phyloP scores from a whole-genome alignment of 2,113 vertebrate genomes.

The Marcusenius ussheri region DNA sequence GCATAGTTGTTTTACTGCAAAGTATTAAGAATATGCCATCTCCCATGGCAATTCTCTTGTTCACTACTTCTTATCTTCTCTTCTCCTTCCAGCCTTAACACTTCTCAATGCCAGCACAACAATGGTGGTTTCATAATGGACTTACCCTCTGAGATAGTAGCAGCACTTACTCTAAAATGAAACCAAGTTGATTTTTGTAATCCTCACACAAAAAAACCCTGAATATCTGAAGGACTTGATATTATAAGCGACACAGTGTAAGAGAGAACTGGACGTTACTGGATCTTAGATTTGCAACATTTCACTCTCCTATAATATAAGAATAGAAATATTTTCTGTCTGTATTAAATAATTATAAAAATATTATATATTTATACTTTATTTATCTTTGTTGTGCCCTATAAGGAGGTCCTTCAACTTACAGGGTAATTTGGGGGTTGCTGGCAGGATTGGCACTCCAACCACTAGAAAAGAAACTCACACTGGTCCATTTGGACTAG shows the following conservation, averaged over 20 bases:
- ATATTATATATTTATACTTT: background rate
- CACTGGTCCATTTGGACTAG: too few species aligned
- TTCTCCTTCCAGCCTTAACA: background rate
- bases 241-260: background rate
- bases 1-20: background rate
- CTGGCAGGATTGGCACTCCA: too few species aligned
- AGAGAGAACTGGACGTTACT: background rate
- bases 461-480: too few species aligned
- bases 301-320: background rate
- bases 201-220: background rate
- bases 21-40: background rate
- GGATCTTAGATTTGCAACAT: background rate
- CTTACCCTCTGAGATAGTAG: background rate
- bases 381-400: background rate
- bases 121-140: background rate
- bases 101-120: background rate
- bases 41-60: background rate
- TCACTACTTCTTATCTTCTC: background rate
- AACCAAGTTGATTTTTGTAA: background rate
- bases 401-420: too few species aligned
- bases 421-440: too few species aligned
- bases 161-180: background rate
- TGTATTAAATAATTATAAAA: background rate
- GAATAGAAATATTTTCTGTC: background rate
- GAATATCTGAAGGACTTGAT: background rate